Percentiles rank a stretch among this genome's conserved stretches.
Evolutionary conservation across 2,113 vertebrate genomes (phyloP).

Genomic region (Casuarius casuarius): DNA sequence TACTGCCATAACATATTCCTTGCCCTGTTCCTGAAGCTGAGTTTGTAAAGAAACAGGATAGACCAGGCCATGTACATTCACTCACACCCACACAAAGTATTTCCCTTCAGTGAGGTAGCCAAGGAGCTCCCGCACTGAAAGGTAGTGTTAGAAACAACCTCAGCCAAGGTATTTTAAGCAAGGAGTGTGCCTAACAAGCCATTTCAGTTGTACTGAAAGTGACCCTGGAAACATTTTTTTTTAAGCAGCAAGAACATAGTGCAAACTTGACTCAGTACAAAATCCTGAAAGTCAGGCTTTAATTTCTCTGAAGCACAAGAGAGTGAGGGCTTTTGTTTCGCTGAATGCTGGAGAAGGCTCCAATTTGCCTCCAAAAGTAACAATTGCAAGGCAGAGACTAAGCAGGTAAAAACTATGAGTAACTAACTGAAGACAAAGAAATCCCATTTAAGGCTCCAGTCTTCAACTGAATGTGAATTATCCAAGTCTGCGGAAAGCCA

Average conservation of each 20-base stretch:
- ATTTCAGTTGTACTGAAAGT: not conserved
- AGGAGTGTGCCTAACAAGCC: not conserved
- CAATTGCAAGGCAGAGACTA: not conserved
- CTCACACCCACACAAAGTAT: fast-evolving
- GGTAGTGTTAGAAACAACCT: not conserved
- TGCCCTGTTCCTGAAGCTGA: not conserved
- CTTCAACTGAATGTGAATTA: not conserved
- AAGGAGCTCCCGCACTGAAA: not conserved
- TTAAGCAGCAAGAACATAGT: not conserved
- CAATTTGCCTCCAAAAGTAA: not conserved
- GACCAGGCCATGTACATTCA: fast-evolving
- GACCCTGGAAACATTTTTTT: not conserved
- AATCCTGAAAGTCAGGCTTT: not conserved
- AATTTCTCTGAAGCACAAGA: not conserved
- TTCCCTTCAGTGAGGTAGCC: not conserved
- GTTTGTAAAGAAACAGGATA: not conserved
- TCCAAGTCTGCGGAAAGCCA: not conserved
- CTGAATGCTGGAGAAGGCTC: not conserved
- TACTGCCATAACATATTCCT: not conserved
- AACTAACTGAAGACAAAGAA: not conserved
- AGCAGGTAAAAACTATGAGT: not conserved
- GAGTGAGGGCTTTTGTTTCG: not conserved
- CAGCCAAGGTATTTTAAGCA: not conserved
- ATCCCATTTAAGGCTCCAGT: not conserved
- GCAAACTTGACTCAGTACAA: not conserved